These are phyloP conservation scores for Tanytarsus gracilentus DNA, from an alignment of 2,888 invertebrate genomes.

Conservation along the genomic window DNA sequence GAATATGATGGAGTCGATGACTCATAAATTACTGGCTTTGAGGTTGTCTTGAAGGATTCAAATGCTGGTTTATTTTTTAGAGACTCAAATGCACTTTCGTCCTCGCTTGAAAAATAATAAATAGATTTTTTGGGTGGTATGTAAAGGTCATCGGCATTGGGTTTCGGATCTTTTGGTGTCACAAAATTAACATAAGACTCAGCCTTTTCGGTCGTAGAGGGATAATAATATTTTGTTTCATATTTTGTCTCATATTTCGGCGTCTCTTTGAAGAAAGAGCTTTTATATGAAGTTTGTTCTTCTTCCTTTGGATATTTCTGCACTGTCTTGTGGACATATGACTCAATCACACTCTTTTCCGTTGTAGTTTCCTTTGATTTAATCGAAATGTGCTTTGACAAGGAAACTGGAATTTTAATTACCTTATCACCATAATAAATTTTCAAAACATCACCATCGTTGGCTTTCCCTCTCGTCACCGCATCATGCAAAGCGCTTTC, in stretches of 20 bases:
- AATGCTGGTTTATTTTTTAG: no score
- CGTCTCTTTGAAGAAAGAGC: not conserved
- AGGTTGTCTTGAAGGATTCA: no score
- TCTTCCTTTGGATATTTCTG: not conserved
- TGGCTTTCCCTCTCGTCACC: not conserved
- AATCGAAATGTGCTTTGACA: not conserved
- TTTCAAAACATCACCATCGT: constrained; percentile 19
- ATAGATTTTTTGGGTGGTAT: not conserved
- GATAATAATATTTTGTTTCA: not conserved
- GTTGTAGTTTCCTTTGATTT: not conserved
- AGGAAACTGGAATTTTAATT: constrained; percentile 16
- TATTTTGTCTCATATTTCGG: not conserved
- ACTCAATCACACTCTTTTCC: not conserved
- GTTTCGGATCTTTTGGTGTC: not conserved
- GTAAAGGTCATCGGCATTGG: constrained; percentile 33
- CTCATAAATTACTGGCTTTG: not conserved
- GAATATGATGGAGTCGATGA: not conserved
- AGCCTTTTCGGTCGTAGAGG: not conserved
- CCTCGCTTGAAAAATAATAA: not conserved
- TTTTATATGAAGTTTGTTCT: not conserved
- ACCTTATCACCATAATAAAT: constrained; percentile 22
- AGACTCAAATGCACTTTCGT: no score
- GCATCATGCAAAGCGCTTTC: constrained; percentile 7
- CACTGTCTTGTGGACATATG: not conserved
- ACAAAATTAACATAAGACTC: constrained; percentile 7